Base-by-base conservation (phyloP, 2,797 vertebrate species). In the Oophaga sylvatica region DNA sequence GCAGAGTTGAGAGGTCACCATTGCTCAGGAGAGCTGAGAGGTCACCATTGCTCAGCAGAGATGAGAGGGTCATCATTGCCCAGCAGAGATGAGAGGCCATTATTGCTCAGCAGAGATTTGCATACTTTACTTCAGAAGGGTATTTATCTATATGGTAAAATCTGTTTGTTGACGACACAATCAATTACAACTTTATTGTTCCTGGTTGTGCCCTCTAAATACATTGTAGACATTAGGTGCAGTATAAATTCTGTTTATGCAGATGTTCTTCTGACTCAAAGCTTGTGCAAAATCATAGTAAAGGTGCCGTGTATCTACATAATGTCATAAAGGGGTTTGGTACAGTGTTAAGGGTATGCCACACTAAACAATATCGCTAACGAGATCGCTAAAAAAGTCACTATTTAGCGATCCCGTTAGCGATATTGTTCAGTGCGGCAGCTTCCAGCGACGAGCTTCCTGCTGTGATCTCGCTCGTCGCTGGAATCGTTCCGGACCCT, bases 131-230 rank as follows among this genome's bases (percentile, higher is more conserved):
- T 41, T 13, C n/a, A 48, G 73, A 76, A 53, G 53, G 20, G 73
- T 76, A 53, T 76, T 76, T 53, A 2, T 76, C 12, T 53, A n/a
- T 53, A 48, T 53, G 48, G 73, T 48, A n/a, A 13, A 53, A n/a
- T 22, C 45, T 76, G 19, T 76, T 76, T 76, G 45, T 13, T 53
- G 73, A 76, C 20, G 48, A 76, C 73, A 76, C 73, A 76, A 15
- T 10, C 12, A 2, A 2, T 76, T 48, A 76, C 3, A 20, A 1
- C 11, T n/a, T 10, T 73, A 19, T 48, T 76, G 5, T 76, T 76
- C 11, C 41, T 75, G 22, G 71, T 5, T 22, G 41, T 48, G 35
- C 8, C 2, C 7, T 73, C 70, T 45, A 10, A 73, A 73, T 73
- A 73, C 70, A 45, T 20, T 41, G 45, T n/a, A 53, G 22, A 76